A percentile compares a stretch with the other conserved stretches of the same genome.
Conservation (phyloP, 2,113 vertebrate genomes). For the Neogobius melanostomus region DNA sequence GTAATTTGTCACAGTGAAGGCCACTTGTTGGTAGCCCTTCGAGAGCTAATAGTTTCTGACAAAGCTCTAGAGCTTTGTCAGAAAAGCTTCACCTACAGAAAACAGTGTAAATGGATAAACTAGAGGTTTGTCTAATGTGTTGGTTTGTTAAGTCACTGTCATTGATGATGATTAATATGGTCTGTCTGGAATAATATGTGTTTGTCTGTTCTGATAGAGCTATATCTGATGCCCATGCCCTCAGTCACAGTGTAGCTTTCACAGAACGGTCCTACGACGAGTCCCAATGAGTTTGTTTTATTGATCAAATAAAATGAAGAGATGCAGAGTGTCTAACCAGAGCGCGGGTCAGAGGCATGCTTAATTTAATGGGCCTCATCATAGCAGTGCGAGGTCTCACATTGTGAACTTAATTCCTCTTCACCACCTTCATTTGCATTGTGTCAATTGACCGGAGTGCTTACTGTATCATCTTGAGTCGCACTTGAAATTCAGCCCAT, state of each 20-base stretch:
- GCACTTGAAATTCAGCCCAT: conserved; percentile 67
- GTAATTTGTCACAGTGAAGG: neutral
- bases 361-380: conserved; percentile 71
- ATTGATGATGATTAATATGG: conserved; percentile 34
- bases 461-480: conserved; percentile 67
- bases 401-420: conserved; percentile 74
- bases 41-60: neutral
- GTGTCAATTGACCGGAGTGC: conserved; percentile 69
- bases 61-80: neutral
- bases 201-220: conserved; percentile 55
- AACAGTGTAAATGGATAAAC: neutral
- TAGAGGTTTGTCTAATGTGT: neutral
- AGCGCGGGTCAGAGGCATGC: conserved; percentile 53
- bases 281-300: conserved; percentile 65
- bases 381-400: conserved; percentile 59
- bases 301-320: conserved; percentile 69
- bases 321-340: conserved; percentile 46
- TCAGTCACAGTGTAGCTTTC: conserved; percentile 15
- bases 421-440: conserved; percentile 67
- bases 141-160: conserved; percentile 33
- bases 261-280: conserved; percentile 27
- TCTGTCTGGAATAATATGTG: conserved; percentile 62
- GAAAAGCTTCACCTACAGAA: neutral
- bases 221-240: conserved; percentile 54
- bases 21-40: neutral